Evolutionary conservation across 92 coral and sea anemone species (phyloP), one percentile per base, ranked within the genome.

Genomic region (Zoanthus sociatus): DNA sequence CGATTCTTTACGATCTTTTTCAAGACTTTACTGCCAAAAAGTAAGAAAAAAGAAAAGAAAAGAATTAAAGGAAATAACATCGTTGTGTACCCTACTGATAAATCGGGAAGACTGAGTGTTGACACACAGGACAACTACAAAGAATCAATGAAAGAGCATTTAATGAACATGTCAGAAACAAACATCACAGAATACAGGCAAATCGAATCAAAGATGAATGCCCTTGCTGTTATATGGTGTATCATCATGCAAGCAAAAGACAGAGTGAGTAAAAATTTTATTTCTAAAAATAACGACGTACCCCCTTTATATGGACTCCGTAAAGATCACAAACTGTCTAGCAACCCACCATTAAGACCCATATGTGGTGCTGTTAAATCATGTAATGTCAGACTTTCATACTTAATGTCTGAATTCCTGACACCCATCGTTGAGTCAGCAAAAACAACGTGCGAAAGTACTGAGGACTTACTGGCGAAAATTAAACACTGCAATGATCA

Each of bases 21-120:
- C 26, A 26, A 26, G 26, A 26, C 26, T 26, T 26, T 26, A 26
- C 26, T 26, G 26, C 26, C 26, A 26, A 26, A 26, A 26, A 26
- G 26, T n/a, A n/a, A n/a, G n/a, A n/a, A n/a, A n/a, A n/a, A n/a
- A n/a, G n/a, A n/a, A n/a, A 67, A 67, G 72, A 67, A 67, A 67
- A 67, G 72, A 67, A 67, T 67, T 18, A 67, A 67, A 67, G 72
- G 18, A 67, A 7, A 67, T 67, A 67, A 67, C 18, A 67, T 67
- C 1, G 72, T 67, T 33, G 72, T 67, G 42, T 67, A 67, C 72
- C 72, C 72, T 67, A 67, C 72, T 67, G 72, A 67, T 67, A 67
- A 67, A 67, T 67, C 72, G 72, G 72, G 42, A 67, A 67, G 72
- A 67, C 72, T 20, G 18, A 67, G 72, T 67, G 72, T 67, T n/a